phyloP scores from a whole-genome alignment of 2,113 vertebrate species.

The Struthidea cinerea region DNA sequence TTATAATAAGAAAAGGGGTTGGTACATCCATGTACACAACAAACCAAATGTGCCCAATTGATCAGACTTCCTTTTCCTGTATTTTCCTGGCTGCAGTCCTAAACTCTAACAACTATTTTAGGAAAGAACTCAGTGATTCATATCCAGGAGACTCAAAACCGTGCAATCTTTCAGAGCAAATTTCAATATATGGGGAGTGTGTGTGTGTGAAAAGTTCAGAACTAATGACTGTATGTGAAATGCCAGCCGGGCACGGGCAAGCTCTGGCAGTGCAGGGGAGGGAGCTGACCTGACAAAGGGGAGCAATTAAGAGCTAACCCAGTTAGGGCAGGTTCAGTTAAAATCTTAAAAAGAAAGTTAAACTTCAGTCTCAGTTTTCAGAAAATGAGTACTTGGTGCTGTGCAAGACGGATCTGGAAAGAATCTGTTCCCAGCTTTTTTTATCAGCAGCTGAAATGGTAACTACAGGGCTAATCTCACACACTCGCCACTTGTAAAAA shows the following conservation, averaged over 20 bases:
- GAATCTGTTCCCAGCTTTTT: background rate
- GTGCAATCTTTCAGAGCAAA: background rate
- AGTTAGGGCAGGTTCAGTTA: background rate
- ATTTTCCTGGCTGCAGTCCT: slow-evolving; percentile 33
- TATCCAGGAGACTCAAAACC: slow-evolving; percentile 19
- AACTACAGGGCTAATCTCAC: slow-evolving; percentile 29
- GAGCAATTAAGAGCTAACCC: background rate
- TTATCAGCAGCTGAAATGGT: slow-evolving; percentile 37
- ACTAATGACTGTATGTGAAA: background rate
- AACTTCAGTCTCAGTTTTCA: background rate
- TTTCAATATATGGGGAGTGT: background rate
- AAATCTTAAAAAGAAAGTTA: background rate
- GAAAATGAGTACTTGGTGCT: background rate
- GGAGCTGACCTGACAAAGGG: background rate
- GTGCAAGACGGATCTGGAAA: background rate
- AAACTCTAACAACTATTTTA: slow-evolving; percentile 10
- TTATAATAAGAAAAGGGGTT: background rate
- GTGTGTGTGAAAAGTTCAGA: background rate
- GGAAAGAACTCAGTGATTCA: slow-evolving; percentile 30
- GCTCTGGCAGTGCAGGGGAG: background rate
- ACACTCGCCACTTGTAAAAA: slow-evolving; percentile 52
- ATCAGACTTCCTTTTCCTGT: slow-evolving; percentile 48
- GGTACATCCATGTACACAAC: background rate
- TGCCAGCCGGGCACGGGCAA: background rate
- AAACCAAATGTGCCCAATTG: slow-evolving; percentile 15